Evolutionary conservation across 2,888 invertebrate species (phyloP).

Genomic region (Serripes groenlandicus): DNA sequence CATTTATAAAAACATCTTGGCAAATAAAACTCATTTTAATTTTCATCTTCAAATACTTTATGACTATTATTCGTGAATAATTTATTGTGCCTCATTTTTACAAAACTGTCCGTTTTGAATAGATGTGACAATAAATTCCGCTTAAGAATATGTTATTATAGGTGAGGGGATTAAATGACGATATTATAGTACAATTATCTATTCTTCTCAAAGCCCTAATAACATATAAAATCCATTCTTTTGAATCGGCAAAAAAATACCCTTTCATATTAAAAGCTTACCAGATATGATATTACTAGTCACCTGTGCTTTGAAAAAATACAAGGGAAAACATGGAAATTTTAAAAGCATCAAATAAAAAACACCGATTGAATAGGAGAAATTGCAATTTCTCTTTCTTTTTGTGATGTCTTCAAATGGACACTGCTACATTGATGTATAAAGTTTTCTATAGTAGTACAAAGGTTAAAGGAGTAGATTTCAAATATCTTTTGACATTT

Average conservation of each 20-base stretch:
- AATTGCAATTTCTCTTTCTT: background rate
- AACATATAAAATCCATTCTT: slow-evolving; percentile 48
- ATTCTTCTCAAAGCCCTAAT: slow-evolving; percentile 40
- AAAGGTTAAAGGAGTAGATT: slow-evolving; percentile 16
- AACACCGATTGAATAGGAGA: background rate
- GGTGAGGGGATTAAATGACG: slow-evolving; percentile 33
- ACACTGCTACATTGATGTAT: background rate
- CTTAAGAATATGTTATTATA: slow-evolving; percentile 57
- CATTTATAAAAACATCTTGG: slow-evolving; percentile 20
- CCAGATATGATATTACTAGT: no score
- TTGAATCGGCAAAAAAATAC: slow-evolving; percentile 46
- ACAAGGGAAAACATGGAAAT: no score
- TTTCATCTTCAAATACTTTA: slow-evolving; percentile 43
- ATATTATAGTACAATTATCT: slow-evolving; percentile 54
- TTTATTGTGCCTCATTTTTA: slow-evolving; percentile 38
- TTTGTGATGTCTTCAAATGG: background rate
- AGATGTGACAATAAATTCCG: slow-evolving; percentile 46
- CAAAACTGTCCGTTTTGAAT: slow-evolving; percentile 47
- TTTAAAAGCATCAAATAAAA: background rate
- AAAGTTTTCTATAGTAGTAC: background rate
- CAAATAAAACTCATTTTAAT: slow-evolving; percentile 39
- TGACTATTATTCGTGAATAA: slow-evolving; percentile 56
- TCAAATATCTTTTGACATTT: slow-evolving; percentile 17
- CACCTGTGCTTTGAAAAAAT: no score
- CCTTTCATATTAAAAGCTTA: slow-evolving; percentile 49